Evolutionary conservation across 2,888 invertebrate species (phyloP).

Genomic region (Trachelus iudaicus): DNA sequence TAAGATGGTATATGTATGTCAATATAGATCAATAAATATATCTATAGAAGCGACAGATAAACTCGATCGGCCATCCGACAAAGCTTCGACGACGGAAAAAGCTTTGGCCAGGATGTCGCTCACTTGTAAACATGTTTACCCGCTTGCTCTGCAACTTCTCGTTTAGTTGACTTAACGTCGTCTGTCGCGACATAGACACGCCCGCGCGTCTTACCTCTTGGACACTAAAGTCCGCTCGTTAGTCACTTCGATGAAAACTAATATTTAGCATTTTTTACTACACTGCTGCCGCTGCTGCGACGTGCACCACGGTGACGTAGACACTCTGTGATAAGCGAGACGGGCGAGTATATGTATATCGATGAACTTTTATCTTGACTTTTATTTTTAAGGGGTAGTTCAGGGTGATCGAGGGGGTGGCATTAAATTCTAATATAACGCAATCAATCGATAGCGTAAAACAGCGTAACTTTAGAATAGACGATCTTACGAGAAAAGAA

Average conservation of each 20-base stretch:
- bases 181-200: not conserved
- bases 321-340: not conserved
- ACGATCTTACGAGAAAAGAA: too few species aligned
- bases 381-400: not conserved
- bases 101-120: not conserved
- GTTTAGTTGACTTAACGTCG: not conserved
- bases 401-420: not conserved
- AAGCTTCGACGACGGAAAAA: not conserved
- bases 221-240: not conserved
- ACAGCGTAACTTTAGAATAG: not conserved
- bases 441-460: not conserved
- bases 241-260: not conserved
- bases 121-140: conserved; percentile 2
- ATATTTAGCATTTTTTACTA: not conserved
- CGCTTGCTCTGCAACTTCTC: conserved; percentile 1
- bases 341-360: not conserved
- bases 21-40: not conserved
- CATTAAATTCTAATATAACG: not conserved
- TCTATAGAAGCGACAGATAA: not conserved
- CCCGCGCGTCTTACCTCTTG: not conserved
- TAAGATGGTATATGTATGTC: not conserved
- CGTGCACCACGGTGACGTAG: not conserved
- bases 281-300: too few species aligned
- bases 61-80: not conserved
- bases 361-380: not conserved